A percentile compares a stretch with the other conserved stretches of the same genome.
Evolutionary conservation across 2,888 invertebrate species (phyloP).

Genomic region (Strigamia transsilvanica): DNA sequence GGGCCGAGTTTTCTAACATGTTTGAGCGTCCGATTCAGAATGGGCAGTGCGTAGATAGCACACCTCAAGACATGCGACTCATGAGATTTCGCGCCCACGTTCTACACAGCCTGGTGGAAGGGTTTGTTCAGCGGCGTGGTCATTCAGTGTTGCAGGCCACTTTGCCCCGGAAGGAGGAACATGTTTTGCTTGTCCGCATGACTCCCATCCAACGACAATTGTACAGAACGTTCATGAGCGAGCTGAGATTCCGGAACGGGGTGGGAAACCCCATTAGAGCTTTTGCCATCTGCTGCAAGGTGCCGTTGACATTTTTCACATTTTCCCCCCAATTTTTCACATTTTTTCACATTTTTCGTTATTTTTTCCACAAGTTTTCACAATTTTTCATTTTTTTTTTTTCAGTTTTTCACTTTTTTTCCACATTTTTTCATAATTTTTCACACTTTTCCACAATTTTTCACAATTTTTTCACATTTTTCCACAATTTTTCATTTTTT

Average conservation of each 20-base stretch:
- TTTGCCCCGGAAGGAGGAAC: constrained; percentile 93
- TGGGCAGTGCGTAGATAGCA: constrained; percentile 97
- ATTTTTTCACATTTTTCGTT: too few species aligned
- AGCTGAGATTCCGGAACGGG: constrained; percentile 58
- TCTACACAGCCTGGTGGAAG: constrained; percentile 88
- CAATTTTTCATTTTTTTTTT: too few species aligned
- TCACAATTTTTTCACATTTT: too few species aligned
- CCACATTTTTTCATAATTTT: too few species aligned
- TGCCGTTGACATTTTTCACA: too few species aligned
- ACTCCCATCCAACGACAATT: constrained; percentile 87
- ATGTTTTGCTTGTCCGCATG: constrained; percentile 89
- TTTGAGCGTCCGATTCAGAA: constrained; percentile 98
- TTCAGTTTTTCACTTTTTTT: too few species aligned
- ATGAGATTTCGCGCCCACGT: constrained; percentile 97
- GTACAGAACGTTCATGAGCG: constrained; percentile 91
- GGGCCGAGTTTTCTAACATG: constrained; percentile 97
- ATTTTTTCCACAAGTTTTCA: too few species aligned
- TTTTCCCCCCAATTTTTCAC: too few species aligned
- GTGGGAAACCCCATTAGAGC: constrained; percentile 88
- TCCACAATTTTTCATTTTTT: too few species aligned
- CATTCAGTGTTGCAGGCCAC: constrained; percentile 92
- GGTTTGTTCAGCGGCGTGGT: constrained; percentile 94
- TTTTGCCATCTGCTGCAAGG: constrained; percentile 97
- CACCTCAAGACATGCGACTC: constrained; percentile 88
- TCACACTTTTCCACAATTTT: too few species aligned